Conservation (phyloP, 92 coral and sea anemone genomes). For the Siderastrea radians region DNA sequence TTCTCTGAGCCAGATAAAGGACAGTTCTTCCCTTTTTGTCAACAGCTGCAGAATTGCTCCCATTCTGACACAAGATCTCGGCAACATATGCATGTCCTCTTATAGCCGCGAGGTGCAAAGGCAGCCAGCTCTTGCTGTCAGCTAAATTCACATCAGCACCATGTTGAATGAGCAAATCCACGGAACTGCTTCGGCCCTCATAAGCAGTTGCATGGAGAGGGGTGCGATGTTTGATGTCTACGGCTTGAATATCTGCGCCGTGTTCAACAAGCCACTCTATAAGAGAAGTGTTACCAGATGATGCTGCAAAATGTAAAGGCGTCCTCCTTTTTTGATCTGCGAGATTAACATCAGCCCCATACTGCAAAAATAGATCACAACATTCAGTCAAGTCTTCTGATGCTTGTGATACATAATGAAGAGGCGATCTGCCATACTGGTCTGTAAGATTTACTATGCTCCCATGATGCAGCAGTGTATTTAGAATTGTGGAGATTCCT, state of each 20-base stretch:
- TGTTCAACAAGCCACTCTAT: neutral
- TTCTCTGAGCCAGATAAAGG: neutral
- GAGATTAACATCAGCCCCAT: neutral
- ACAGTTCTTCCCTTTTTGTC: constrained; percentile 45
- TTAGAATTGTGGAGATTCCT: too few species aligned
- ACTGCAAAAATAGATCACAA: neutral
- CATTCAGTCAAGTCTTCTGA: neutral
- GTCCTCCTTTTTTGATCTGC: neutral
- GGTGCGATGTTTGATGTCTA: neutral
- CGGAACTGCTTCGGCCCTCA: neutral
- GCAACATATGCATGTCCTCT: neutral
- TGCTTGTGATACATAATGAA: neutral
- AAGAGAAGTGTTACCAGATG: neutral
- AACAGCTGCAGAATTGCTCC: constrained; percentile 12
- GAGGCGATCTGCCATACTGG: neutral
- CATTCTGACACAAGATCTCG: neutral
- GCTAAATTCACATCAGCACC: neutral
- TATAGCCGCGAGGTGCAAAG: neutral
- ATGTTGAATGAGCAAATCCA: neutral
- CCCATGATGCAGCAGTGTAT: neutral
- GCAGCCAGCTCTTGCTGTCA: constrained; percentile 7
- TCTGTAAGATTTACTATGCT: neutral
- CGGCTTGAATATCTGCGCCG: neutral
- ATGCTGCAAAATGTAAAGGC: constrained; percentile 15
- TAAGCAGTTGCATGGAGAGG: too few species aligned